Evolutionary conservation across 2,113 vertebrate genomes (phyloP).

Genomic region (Synodontis membranacea): DNA sequence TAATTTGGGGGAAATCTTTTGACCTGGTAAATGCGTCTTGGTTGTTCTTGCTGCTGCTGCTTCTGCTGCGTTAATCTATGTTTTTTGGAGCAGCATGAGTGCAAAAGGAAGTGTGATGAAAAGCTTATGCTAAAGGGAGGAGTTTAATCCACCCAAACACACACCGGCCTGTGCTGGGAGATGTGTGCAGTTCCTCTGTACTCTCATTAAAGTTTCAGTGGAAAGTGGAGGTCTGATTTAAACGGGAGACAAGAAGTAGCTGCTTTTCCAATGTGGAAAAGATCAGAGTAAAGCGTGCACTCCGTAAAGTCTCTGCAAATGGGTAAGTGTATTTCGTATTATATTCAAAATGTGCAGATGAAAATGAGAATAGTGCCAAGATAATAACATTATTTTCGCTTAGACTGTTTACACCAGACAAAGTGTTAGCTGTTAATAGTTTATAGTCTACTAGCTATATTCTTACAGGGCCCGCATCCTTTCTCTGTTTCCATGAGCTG

Average conservation of each 20-base stretch:
- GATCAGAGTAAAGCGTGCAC: not conserved
- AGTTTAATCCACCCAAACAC: conserved; percentile 3
- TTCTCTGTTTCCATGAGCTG: not conserved
- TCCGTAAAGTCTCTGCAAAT: conserved; percentile 14
- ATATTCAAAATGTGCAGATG: not conserved
- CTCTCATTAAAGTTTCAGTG: conserved; percentile 3
- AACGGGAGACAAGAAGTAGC: not conserved
- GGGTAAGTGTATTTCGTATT: conserved; percentile 2
- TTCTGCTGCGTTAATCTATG: not conserved
- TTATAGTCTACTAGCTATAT: not conserved
- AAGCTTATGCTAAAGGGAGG: conserved; percentile 8
- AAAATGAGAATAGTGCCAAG: not conserved
- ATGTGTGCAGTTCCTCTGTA: conserved; percentile 10
- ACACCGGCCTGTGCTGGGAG: not conserved
- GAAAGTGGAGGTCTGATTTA: conserved; percentile 6
- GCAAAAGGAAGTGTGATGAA: conserved; percentile 9
- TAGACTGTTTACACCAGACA: not conserved
- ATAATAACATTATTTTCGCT: not conserved
- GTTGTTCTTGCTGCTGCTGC: not conserved
- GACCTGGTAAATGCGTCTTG: not conserved
- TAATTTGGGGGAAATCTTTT: not conserved
- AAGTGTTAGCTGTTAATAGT: not conserved
- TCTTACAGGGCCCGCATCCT: not conserved
- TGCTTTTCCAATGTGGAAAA: conserved; percentile 12
- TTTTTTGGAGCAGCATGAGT: not conserved